Evolutionary conservation across 2,797 vertebrate species (phyloP).

Genomic region (Molossus alvarezi): DNA sequence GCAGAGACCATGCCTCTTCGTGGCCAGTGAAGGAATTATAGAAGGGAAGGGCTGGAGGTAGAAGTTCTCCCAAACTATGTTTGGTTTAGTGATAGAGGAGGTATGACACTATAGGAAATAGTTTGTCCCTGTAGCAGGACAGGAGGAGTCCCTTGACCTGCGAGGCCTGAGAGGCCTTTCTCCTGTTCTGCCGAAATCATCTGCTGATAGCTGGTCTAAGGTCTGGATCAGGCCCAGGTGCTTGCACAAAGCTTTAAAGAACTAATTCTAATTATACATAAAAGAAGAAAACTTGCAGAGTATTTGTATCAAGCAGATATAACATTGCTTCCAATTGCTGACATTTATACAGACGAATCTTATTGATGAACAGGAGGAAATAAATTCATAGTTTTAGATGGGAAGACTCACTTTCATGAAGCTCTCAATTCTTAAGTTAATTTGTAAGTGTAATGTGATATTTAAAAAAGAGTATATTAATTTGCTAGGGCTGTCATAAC

Average conservation of each 20-base stretch:
- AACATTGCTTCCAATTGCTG: conserved; percentile 28
- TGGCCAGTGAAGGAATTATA: neutral
- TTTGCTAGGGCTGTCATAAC: neutral
- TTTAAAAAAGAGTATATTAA: neutral
- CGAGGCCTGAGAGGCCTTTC: neutral
- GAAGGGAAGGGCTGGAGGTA: neutral
- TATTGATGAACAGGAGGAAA: conserved; percentile 33
- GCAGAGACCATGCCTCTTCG: neutral
- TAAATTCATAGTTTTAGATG: neutral
- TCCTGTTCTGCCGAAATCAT: neutral
- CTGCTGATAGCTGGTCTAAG: neutral
- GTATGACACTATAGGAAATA: neutral
- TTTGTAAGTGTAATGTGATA: neutral
- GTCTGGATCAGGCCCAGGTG: neutral
- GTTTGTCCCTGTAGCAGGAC: neutral
- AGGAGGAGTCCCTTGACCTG: neutral
- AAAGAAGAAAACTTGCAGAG: conserved; percentile 40
- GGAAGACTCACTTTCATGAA: conserved; percentile 9
- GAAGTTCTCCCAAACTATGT: neutral
- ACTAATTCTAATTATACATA: conserved; percentile 16
- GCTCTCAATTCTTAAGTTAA: neutral
- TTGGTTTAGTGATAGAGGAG: neutral
- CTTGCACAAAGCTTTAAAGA: neutral
- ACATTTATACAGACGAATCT: neutral
- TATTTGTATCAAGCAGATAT: neutral